Conservation (phyloP, 2,888 invertebrate species). For the Pseudanteris insignis region DNA sequence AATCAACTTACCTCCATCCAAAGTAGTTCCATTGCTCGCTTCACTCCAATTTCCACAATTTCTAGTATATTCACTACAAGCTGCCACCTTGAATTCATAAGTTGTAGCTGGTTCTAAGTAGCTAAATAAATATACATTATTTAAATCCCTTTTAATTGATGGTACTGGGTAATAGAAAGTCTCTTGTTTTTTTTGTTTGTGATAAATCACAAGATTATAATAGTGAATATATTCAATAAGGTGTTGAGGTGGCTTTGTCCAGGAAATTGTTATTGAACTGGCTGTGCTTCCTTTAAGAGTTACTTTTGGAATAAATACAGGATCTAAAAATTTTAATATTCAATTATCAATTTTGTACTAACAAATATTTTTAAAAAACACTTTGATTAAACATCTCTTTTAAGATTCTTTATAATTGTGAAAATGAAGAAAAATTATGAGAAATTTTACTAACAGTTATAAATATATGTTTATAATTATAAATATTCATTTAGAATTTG, state of each 20-base stretch:
- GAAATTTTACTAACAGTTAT: too few species aligned
- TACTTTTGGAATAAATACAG: slow-evolving; percentile 80
- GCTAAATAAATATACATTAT: slow-evolving; percentile 76
- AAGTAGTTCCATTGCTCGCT: slow-evolving; percentile 80
- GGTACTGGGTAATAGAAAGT: slow-evolving; percentile 70
- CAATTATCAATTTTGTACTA: too few species aligned
- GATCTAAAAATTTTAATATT: too few species aligned
- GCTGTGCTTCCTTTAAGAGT: slow-evolving; percentile 76
- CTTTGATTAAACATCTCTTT: too few species aligned
- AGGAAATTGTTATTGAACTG: slow-evolving; percentile 83
- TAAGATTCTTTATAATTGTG: too few species aligned
- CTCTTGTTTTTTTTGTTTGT: slow-evolving; percentile 67
- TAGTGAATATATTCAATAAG: slow-evolving; percentile 79
- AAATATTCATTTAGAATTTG: too few species aligned
- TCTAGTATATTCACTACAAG: slow-evolving; percentile 82
- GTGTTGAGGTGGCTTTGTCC: slow-evolving; percentile 75
- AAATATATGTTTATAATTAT: too few species aligned
- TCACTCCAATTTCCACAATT: slow-evolving; percentile 82
- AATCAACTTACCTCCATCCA: slow-evolving; percentile 76
- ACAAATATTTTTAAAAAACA: too few species aligned
- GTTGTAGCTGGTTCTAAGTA: slow-evolving; percentile 81
- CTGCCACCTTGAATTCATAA: slow-evolving; percentile 81
- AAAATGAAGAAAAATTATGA: too few species aligned
- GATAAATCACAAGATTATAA: slow-evolving; percentile 74
- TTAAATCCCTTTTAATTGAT: slow-evolving; percentile 10